Conservation (phyloP, 2,888 invertebrate species). For the Rhyacophila evoluta region DNA sequence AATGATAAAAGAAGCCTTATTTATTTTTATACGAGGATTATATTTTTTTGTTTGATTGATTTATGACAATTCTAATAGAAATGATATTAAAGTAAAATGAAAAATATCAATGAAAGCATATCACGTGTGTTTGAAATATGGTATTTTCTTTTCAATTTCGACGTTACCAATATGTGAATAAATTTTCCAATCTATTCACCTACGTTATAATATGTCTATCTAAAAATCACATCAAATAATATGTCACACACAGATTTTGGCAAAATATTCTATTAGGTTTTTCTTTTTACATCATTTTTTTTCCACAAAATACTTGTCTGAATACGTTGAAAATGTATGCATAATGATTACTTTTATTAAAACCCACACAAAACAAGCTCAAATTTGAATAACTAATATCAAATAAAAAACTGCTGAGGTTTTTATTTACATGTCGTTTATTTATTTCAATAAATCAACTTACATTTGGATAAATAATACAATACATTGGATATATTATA, state of each 20-base stretch:
- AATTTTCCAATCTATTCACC: neutral
- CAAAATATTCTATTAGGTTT: neutral
- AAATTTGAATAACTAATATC: too few relatives aligned
- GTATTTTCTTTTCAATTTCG: neutral
- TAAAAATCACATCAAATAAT: slow-evolving; percentile 10
- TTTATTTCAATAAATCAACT: too few relatives aligned
- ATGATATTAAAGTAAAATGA: too few relatives aligned
- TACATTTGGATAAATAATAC: too few relatives aligned
- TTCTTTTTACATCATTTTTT: neutral
- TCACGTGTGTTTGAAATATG: neutral
- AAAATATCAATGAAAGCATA: neutral
- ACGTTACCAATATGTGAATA: neutral
- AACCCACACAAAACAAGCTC: too few relatives aligned
- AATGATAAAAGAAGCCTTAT: too few relatives aligned
- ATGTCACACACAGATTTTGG: slow-evolving; percentile 1
- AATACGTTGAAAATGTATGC: neutral
- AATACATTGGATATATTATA: too few relatives aligned
- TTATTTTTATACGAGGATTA: too few relatives aligned
- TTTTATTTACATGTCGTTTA: too few relatives aligned
- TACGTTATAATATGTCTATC: neutral
- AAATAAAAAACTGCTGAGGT: too few relatives aligned
- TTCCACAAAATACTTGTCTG: neutral
- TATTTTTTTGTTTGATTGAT: too few relatives aligned
- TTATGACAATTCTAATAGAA: too few relatives aligned
- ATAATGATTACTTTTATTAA: neutral